Conservation (phyloP, 2,113 vertebrate species). For the Melanocharis versteri region DNA sequence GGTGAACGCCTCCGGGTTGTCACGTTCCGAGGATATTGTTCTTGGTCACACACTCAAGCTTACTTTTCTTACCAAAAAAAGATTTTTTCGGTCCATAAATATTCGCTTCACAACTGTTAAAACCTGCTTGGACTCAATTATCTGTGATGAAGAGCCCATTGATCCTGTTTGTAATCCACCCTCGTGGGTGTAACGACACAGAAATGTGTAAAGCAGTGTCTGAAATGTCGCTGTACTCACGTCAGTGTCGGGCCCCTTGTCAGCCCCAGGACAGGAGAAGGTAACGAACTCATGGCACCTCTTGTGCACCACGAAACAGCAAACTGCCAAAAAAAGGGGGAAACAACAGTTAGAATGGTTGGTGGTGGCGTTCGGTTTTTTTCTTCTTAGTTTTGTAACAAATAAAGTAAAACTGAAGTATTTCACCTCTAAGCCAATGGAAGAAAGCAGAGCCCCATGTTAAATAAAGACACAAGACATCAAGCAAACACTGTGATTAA, state of each 20-base stretch:
- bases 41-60: background rate
- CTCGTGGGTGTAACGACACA: background rate
- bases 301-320: slow-evolving; percentile 99
- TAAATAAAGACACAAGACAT: background rate
- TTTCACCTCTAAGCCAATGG: background rate
- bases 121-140: background rate
- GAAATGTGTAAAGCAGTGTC: background rate
- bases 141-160: background rate
- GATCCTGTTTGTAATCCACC: background rate
- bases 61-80: background rate
- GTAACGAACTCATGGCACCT: slow-evolving; percentile 98
- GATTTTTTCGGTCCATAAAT: background rate
- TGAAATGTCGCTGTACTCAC: slow-evolving; percentile 78
- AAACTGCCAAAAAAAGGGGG: slow-evolving; percentile 78
- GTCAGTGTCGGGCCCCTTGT: slow-evolving; percentile 96
- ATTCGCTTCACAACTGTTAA: background rate
- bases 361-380: rapidly evolving
- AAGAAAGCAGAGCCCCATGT: background rate
- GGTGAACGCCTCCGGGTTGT: background rate
- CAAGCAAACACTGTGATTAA: background rate
- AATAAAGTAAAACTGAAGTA: background rate
- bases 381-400: background rate
- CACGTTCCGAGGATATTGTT: background rate
- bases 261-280: slow-evolving; percentile 93
- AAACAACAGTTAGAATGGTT: slow-evolving; percentile 19